phyloP scores from a whole-genome alignment of 2,888 invertebrate genomes.

The Bedellia somnulentella region DNA sequence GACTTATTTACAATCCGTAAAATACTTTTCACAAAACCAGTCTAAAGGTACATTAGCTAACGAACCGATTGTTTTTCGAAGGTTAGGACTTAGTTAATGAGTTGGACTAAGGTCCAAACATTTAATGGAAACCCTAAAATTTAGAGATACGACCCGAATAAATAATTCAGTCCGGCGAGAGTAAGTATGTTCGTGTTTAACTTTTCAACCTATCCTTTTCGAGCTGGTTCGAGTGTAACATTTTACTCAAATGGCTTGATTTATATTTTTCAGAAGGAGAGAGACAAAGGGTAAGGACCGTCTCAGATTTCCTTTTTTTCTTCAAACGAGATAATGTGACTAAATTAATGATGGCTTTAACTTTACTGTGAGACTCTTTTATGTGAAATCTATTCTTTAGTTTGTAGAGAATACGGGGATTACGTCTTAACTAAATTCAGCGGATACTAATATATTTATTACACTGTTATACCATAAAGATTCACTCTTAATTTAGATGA shows the following conservation, averaged over 20 bases:
- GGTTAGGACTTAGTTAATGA: neutral
- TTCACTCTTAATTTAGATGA: no score
- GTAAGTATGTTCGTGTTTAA: conserved; percentile 22
- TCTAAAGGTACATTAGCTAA: neutral
- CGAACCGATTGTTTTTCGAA: neutral
- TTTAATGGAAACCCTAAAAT: conserved; percentile 3
- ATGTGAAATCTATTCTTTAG: no score
- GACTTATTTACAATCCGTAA: neutral
- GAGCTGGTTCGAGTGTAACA: conserved; percentile 25
- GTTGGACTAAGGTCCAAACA: neutral
- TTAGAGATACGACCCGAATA: neutral
- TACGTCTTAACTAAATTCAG: no score
- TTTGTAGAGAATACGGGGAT: no score
- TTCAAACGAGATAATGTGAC: neutral
- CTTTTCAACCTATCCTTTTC: conserved; percentile 25
- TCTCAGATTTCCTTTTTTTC: conserved; percentile 7
- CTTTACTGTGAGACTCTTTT: no score
- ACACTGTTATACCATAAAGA: no score
- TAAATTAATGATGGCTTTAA: no score
- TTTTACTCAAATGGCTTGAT: conserved; percentile 30
- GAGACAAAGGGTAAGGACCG: conserved; percentile 13
- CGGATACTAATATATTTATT: no score
- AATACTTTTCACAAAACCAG: neutral
- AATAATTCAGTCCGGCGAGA: conserved; percentile 1
- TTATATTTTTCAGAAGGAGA: conserved; percentile 37